Base-by-base conservation (phyloP, 2,888 invertebrate species). In the Dysmachus trigonus region DNA sequence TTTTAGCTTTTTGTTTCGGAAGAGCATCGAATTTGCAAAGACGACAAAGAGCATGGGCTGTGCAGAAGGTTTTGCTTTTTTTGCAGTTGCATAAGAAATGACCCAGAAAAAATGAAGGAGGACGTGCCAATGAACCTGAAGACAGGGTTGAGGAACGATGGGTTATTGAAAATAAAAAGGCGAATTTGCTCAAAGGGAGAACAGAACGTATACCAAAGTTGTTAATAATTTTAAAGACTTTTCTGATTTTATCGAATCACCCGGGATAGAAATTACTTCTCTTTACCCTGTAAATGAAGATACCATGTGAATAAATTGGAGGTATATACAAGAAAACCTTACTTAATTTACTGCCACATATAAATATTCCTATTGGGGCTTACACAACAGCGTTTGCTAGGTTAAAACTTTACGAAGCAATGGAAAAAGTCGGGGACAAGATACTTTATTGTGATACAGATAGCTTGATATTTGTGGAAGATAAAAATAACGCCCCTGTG, bases 381-480 rank as follows among this genome's bases (percentile, higher is more conserved):
- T 76, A 76, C 22, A n/a, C n/a, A n/a, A 76, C 35, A 1, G 33
- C 35, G 8, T 71, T 71, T 71, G 71, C 71, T 27, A 71, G 71
- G n/a, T n/a, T 71, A 15, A 71, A 22, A 30, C 27, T 79, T 27
- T 47, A 79, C 15, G 79, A 41, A 22, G 79, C 79, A 47, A 7
- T 79, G 22, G 41, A 79, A 79, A 79, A 79, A 30, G 51, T 47
- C 8, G 79, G 47, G n/a, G 22, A 18, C 10, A 10, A 4, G 22
- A 79, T 79, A 22, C 27, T 79, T 18, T 79, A 79, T 27, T 79
- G 47, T 79, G n/a, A n/a, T n/a, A n/a, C n/a, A n/a, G 79, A 79
- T 22, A 76, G 76, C 22, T 71, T 47, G 10, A 74, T 79, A 79
- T 41, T 79, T 47, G 27, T 79, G 1, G 38, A 77, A 77, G n/a